phyloP scores from a whole-genome alignment of 2,888 invertebrate genomes.

The Drosophila ustulata region DNA sequence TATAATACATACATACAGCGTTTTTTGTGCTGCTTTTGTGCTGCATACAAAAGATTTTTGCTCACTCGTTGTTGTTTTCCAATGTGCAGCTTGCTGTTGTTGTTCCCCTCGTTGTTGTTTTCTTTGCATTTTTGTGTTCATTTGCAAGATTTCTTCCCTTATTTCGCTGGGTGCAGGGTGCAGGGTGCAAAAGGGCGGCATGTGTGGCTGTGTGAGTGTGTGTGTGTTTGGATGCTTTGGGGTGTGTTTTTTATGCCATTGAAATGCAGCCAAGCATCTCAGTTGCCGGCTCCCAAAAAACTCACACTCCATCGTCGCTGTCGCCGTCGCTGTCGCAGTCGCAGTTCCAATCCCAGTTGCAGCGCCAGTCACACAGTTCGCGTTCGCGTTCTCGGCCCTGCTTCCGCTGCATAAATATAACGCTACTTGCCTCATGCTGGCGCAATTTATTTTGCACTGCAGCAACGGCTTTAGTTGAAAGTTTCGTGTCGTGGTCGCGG shows the following conservation, averaged over 20 bases:
- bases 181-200: slow-evolving; percentile 43
- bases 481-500: slow-evolving; percentile 47
- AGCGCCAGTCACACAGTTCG: neutral
- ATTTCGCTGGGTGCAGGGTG: slow-evolving; percentile 53
- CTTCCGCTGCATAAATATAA: slow-evolving; percentile 79
- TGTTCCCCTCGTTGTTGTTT: slow-evolving; percentile 33
- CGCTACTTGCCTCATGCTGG: slow-evolving; percentile 76
- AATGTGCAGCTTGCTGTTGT: slow-evolving; percentile 34
- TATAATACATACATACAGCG: neutral
- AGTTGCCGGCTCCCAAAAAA: slow-evolving; percentile 31
- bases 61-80: slow-evolving; percentile 54
- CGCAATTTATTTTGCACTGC: slow-evolving; percentile 71
- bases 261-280: slow-evolving; percentile 78
- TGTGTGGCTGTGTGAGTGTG: slow-evolving; percentile 21
- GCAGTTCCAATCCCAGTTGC: slow-evolving; percentile 10
- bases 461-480: slow-evolving; percentile 34
- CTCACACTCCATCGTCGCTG: slow-evolving; percentile 5
- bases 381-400: slow-evolving; percentile 34
- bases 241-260: slow-evolving; percentile 71
- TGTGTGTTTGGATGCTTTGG: slow-evolving; percentile 49
- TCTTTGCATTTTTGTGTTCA: slow-evolving; percentile 75
- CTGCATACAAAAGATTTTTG: slow-evolving; percentile 77
- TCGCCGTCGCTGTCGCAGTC: slow-evolving; percentile 2
- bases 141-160: slow-evolving; percentile 81
- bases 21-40: slow-evolving; percentile 65